Evolutionary conservation across 2,888 invertebrate species (phyloP), one percentile per base, ranked within the genome.

Genomic region (Cephus pygmeus): DNA sequence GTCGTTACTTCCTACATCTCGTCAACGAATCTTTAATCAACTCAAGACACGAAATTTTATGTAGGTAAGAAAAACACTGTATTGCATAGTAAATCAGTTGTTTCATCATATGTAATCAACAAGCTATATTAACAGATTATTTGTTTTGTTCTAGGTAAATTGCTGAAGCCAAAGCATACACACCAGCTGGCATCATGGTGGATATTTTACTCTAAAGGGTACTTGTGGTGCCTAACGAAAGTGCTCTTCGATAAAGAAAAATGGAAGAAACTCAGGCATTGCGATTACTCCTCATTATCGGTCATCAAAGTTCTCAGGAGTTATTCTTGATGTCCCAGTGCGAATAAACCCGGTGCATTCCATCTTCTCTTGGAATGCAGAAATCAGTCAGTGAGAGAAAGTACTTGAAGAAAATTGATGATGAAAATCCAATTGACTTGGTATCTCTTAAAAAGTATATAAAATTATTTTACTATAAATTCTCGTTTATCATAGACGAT

Each of bases 141-240:
- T 77, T 76, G 79, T 9, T 34, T 77, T 74, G 31, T 79, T 80
- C 56, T 79, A 90, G 90, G 83, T 90, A 89, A 90, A 88, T 89
- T 89, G 89, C 89, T 90, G 86, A 89, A 90, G 90, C 90, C 90
- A 90, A 90, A 90, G 90, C 87, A 87, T 74, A 75, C 88, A 89
- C 87, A 88, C 86, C 88, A 85, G 85, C 87, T 84, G 86, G 86
- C 84, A 84, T 83, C 76, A 85, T 85, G 85, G 85, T 85, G 85
- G 85, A 82, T 56, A 56, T 56, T 56, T 56, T 23, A 56, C 23
- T 80, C 78, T 82, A 79, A 77, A 77, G 78, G 80, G 83, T 82
- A 81, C 79, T 74, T 74, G 75, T 31, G 23, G 71, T 76, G 83
- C 86, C 84, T 83, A 79, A 87, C 81, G 78, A 83, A 75, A 76